Evolutionary conservation across 2,113 vertebrate species (phyloP), one percentile per base, ranked within the genome.

Genomic region (Sinocyclocheilus maitianheensis): DNA sequence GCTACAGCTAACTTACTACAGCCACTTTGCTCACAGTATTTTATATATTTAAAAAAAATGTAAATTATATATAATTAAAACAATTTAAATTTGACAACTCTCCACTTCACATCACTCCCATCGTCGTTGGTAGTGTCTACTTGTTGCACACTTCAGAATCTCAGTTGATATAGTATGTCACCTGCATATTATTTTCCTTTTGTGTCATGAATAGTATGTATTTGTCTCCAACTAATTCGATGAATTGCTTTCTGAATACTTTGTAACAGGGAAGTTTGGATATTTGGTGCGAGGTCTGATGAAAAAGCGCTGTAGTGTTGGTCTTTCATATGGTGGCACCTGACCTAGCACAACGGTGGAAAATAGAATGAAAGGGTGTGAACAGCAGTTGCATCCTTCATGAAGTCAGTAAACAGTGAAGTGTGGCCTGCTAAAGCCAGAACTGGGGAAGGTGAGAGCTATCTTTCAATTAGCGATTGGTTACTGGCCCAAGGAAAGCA

Each of bases 401-500:
- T 89, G 93, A 92, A 92, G 91, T 92, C 91, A 87, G 90, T 87
- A 93, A 93, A 96, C 89, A 95, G 91, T 12, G 77, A 88, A 90
- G 55, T 72, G 90, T 91, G 93, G 93, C 93, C 94, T 93, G 91
- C 96, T 96, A 97, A 95, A 93, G 91, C 93, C 91, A 86, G 92
- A 91, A 93, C 90, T 87, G 92, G 85, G 92, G 94, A 95, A 95
- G 96, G 94, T 97, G 95, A 96, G 96, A 96, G 95, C 91, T 93
- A 91, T 94, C 93, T 94, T 95, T 96, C 94, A 93, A 95, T 93
- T 94, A 91, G 93, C 93, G 90, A 93, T 90, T 93, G 92, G 94
- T 92, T 91, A 92, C 92, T 93, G 93, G 92, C 92, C 93, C 94
- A 96, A 97, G 96, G 96, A 97, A 95, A 94, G 96, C 95, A 93